Base-by-base conservation (phyloP, 2,888 invertebrate genomes). In the Pterobdella sp. region DNA sequence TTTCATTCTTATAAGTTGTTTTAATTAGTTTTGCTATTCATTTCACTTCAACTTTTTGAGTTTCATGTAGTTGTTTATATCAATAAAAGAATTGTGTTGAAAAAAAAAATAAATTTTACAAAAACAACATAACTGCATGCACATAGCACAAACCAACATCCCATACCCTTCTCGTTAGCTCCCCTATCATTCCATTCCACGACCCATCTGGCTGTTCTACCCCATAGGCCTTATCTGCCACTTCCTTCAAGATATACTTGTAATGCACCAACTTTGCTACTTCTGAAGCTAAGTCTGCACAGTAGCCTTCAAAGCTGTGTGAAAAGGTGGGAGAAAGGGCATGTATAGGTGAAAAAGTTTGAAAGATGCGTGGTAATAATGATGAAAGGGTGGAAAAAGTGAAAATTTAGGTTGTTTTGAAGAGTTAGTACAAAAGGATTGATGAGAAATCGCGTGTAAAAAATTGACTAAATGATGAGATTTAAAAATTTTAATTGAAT, bases 301-400 rank as follows among this genome's bases (percentile, higher is more conserved):
- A 85, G 79, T 82, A 86, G 14, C 85, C 85, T 74, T 84, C 82
- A 77, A 84, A 84, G 81, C 93, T 65, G 92, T 81, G 93, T 7
- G 22, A 22, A n/a, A n/a, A n/a, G n/a, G n/a, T n/a, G n/a, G n/a
- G n/a, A n/a, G n/a, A n/a, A n/a, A n/a, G n/a, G n/a, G n/a, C n/a
- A n/a, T n/a, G n/a, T n/a, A n/a, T n/a, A n/a, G n/a, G n/a, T n/a
- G n/a, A n/a, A n/a, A n/a, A n/a, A n/a, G n/a, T n/a, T n/a, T n/a
- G n/a, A n/a, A n/a, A n/a, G n/a, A n/a, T n/a, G n/a, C n/a, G n/a
- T n/a, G n/a, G n/a, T n/a, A n/a, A n/a, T n/a, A n/a, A n/a, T n/a
- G n/a, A n/a, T n/a, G n/a, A n/a, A n/a, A n/a, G n/a, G n/a, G n/a
- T n/a, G n/a, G n/a, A n/a, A n/a, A n/a, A n/a, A n/a, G n/a, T n/a